These are phyloP conservation scores for Metacarcinus magister DNA, from an alignment of 2,888 invertebrate species.

Conservation along the genomic window DNA sequence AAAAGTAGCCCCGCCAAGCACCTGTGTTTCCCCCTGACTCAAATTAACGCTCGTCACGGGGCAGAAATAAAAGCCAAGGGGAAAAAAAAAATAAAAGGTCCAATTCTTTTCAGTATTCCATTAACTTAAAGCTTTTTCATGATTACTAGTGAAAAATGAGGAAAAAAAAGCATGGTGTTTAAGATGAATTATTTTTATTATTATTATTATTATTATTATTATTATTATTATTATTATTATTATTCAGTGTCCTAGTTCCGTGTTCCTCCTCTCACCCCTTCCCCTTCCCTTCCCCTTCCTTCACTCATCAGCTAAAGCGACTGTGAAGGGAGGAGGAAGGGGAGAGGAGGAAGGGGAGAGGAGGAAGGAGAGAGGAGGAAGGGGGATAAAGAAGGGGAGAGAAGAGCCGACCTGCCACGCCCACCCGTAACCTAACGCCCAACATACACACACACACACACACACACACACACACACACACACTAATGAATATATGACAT, in stretches of 20 bases:
- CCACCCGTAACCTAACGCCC: neutral
- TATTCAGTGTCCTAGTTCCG: neutral
- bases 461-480: constrained; percentile 50
- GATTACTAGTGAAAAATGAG: too few species aligned
- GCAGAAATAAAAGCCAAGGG: too few species aligned
- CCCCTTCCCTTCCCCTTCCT: neutral
- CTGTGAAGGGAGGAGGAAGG: neutral
- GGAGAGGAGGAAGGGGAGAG: neutral
- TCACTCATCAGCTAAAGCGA: constrained; percentile 13
- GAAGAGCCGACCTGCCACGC: constrained; percentile 8
- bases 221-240: constrained; percentile 26
- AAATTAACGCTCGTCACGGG: too few species aligned
- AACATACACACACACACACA: constrained; percentile 47
- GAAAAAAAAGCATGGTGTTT: too few species aligned
- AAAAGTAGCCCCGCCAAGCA: too few species aligned
- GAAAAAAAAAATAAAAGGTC: neutral
- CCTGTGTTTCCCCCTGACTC: too few species aligned
- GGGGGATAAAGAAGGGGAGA: neutral
- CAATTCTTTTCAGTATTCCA: too few species aligned
- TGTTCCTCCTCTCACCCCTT: neutral
- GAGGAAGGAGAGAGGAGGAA: neutral
- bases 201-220: neutral
- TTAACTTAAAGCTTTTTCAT: too few species aligned
- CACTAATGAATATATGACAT: neutral
- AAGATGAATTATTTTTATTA: neutral